Base-by-base conservation (phyloP, 2,888 invertebrate genomes). In the Scotopteryx bipunctaria region DNA sequence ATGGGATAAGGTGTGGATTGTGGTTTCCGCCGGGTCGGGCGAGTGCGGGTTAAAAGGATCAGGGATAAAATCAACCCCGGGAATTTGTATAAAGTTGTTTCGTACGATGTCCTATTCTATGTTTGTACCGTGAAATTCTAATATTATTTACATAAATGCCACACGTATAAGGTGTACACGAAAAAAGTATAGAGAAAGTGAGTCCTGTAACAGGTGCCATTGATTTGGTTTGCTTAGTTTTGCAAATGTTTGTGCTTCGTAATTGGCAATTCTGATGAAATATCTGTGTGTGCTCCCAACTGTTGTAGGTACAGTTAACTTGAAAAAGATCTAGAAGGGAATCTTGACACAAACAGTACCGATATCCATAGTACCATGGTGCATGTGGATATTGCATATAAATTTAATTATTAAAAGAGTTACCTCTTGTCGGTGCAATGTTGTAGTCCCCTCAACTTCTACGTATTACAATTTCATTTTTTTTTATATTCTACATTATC, bases 161-260 rank as follows among this genome's bases (percentile, higher is more conserved):
- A 73, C 67, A 69, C 73, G 73, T 71, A 71, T 68, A n/a, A n/a
- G n/a, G n/a, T n/a, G n/a, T n/a, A 66, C 63, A 46, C 59, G 63
- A 74, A 82, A 83, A 81, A 82, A 73, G 73, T 73, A 67, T 78
- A 83, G 76, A 78, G 78, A 82, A 81, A 79, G 75, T 73, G 75
- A 77, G 70, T 64, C 67, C 71, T 60, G 83, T 82, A 83, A 82
- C 83, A 83, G 83, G 82, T 85, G 82, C 69, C 73, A 73, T 74
- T 81, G 77, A 83, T 81, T 73, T 68, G 72, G 69, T 73, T 75
- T 77, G 71, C 67, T 73, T 73, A 73, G 74, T 71, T 76, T 56
- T 60, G 71, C 66, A 69, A 70, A 70, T 70, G 60, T 67, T 68
- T 67, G 59, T 44, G 53, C 58, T 66, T 48, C 54, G 60, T 64